phyloP scores from a whole-genome alignment of 2,888 invertebrate genomes.

The Clanis bilineata region DNA sequence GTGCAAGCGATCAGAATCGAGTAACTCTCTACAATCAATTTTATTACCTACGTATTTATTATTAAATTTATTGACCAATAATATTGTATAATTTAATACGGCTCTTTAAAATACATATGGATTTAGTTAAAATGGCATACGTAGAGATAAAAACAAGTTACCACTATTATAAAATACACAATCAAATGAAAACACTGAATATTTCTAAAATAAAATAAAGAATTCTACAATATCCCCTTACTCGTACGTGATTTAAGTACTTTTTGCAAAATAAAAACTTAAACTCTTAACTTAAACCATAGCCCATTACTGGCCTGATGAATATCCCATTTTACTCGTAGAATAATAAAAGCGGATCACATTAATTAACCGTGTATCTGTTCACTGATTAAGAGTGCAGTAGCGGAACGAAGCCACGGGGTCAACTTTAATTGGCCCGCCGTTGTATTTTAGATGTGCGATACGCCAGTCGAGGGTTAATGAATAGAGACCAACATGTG shows the following conservation, averaged over 20 bases:
- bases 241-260: not conserved
- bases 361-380: slow-evolving; percentile 78
- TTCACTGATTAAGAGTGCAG: slow-evolving; percentile 77
- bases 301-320: slow-evolving; percentile 37
- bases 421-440: slow-evolving; percentile 76
- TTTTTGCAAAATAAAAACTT: slow-evolving; percentile 2
- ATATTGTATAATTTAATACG: too few relatives aligned
- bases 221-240: not conserved
- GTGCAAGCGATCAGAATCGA: too few relatives aligned
- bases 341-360: slow-evolving; percentile 72
- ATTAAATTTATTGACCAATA: too few relatives aligned
- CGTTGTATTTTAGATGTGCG: slow-evolving; percentile 74
- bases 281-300: not conserved
- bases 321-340: slow-evolving; percentile 52
- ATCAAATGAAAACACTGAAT: too few relatives aligned
- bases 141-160: too few relatives aligned
- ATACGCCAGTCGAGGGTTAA: slow-evolving; percentile 61
- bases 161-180: too few relatives aligned
- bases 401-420: slow-evolving; percentile 63
- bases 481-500: slow-evolving; percentile 72
- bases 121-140: too few relatives aligned
- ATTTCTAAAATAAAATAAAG: not conserved
- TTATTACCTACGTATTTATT: too few relatives aligned
- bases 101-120: too few relatives aligned
- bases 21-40: too few relatives aligned